Base-by-base conservation (phyloP, 2,888 invertebrate genomes). In the Sarcophaga caerulescens region DNA sequence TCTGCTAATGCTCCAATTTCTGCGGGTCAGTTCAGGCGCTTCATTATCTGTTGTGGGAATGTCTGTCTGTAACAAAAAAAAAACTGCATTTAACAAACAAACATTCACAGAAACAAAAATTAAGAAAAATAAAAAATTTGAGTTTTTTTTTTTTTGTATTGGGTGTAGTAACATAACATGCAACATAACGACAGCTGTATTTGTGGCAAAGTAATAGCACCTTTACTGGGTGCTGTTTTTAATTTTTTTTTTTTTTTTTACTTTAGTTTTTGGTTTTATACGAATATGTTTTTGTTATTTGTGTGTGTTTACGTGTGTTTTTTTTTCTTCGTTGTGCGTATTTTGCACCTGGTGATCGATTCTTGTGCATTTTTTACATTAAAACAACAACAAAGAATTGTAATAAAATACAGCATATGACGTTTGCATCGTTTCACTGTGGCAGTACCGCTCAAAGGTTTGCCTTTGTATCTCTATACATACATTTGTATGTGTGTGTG, bases 281-380 rank as follows among this genome's bases (percentile, higher is more conserved):
- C 17, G 52, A 59, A 47, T 70, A 6, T 77, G 44, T 25, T 60
- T 23, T 45, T 68, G 62, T 78, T 82, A 44, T 60, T 4, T 14
- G 17, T 52, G 12, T 52, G 52, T 52, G 4, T 3, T 1, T 14
- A 3, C 12, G 10, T 47, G 2, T 10, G 10, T 47, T 6, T 12
- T 0, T 11, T 11, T 47, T 11, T 47, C 8, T 11, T 47, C 14
- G 12, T 60, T 87, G 87, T 88, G 89, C 87, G 89, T 75, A 85
- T 91, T 86, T 86, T 91, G 91, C 91, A 91, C 91, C 91, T 91
- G 91, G 91, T 90, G 90, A 89, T 89, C 89, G 90, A 91, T 90
- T 91, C 89, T 89, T 86, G 60, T 86, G 84, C 83, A 84, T 70
- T 79, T 35, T 84, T 84, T 81, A 86, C 81, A 83, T 69, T 45